Percentiles rank a stretch among this genome's conserved stretches.
These are phyloP conservation scores for Gambusia yucatana DNA, from an alignment of 2,797 vertebrate species.

Conservation along the genomic window DNA sequence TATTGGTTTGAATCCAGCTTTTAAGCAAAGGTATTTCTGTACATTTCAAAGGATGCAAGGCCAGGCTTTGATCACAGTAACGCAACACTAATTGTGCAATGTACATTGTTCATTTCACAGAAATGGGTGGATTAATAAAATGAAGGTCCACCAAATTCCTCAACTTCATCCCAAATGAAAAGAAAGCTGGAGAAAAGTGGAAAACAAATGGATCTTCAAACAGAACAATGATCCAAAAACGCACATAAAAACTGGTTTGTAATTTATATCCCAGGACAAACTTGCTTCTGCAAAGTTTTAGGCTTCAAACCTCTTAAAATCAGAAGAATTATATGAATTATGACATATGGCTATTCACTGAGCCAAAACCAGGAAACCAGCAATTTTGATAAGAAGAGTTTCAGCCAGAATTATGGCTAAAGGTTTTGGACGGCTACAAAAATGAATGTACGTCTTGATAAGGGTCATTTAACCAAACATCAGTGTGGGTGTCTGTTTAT, in stretches of 20 bases:
- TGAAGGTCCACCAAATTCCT: background rate
- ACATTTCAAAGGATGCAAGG: background rate
- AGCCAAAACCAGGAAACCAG: background rate
- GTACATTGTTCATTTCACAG: background rate
- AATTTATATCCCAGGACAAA: background rate
- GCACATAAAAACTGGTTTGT: background rate
- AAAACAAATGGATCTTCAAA: background rate
- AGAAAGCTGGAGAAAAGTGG: background rate
- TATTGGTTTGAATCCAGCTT: background rate
- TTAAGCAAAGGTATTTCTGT: background rate
- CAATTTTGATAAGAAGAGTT: background rate
- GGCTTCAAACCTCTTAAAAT: background rate
- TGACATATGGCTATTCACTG: no score
- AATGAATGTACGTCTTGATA: background rate
- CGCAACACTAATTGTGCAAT: background rate
- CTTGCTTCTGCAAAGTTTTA: background rate
- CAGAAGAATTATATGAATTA: background rate
- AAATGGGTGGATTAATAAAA: background rate
- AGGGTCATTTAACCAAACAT: background rate
- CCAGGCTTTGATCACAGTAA: background rate
- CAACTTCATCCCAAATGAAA: background rate
- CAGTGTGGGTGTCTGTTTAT: background rate
- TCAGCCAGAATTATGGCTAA: background rate
- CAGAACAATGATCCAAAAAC: background rate
- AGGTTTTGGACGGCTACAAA: background rate